Evolutionary conservation across 2,113 vertebrate species (phyloP).

Genomic region (Sorex fumeus): DNA sequence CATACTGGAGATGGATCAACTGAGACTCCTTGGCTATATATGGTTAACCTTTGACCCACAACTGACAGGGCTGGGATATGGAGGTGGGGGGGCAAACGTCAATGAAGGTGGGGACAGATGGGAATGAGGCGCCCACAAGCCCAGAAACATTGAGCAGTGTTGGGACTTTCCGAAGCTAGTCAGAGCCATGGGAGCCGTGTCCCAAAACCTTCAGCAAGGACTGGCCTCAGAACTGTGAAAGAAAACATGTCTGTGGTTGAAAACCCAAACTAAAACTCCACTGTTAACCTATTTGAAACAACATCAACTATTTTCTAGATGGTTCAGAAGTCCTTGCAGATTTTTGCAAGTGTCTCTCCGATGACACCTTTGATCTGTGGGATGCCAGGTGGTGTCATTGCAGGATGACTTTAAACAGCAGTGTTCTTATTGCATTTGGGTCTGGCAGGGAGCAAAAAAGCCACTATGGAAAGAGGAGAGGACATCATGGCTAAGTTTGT

Average conservation of each 20-base stretch:
- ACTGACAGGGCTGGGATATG: background rate
- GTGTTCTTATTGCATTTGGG: constrained; percentile 8
- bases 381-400: background rate
- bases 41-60: background rate
- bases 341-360: background rate
- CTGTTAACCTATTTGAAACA: constrained; percentile 14
- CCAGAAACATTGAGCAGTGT: background rate
- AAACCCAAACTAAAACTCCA: background rate
- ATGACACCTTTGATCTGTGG: constrained; percentile 60
- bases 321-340: constrained; percentile 44
- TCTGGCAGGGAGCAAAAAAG: constrained; percentile 24
- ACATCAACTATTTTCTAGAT: constrained; percentile 36
- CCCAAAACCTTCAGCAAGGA: background rate
- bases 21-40: background rate
- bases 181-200: background rate
- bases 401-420: constrained; percentile 51
- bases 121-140: background rate
- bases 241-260: background rate
- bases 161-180: background rate
- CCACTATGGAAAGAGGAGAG: background rate
- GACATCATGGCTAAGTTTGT: constrained; percentile 64
- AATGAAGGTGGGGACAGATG: background rate
- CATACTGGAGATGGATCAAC: background rate
- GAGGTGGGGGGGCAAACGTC: background rate
- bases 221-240: background rate